phyloP scores from a whole-genome alignment of 2,888 invertebrate genomes.

The Drosophila ustulata region DNA sequence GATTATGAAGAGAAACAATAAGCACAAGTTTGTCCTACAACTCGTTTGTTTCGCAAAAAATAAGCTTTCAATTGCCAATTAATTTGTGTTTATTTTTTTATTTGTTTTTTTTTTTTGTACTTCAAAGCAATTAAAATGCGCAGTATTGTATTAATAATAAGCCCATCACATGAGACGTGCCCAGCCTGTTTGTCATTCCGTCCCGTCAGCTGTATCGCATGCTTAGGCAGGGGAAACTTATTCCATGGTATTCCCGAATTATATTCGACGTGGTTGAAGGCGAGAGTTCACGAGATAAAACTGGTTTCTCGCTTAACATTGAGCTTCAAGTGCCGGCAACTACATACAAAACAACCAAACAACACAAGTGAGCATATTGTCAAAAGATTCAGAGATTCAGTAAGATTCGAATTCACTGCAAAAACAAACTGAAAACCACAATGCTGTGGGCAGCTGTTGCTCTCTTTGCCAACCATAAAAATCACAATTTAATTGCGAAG shows the following conservation, averaged over 20 bases:
- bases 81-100: conserved; percentile 13
- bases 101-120: conserved; percentile 8
- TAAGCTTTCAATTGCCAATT: conserved; percentile 28
- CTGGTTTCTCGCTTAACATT: conserved; percentile 71
- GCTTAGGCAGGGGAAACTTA: conserved; percentile 15
- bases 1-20: neutral
- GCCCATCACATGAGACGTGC: conserved; percentile 40
- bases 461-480: conserved; percentile 49
- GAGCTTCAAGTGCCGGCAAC: conserved; percentile 55
- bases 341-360: conserved; percentile 26
- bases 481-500: conserved; percentile 48
- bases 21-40: conserved; percentile 17
- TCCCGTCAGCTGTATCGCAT: conserved; percentile 7
- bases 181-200: neutral
- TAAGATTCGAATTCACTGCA: conserved; percentile 5
- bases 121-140: conserved; percentile 34
- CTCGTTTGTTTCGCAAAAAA: conserved; percentile 3
- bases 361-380: conserved; percentile 15
- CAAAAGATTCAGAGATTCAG: conserved; percentile 40
- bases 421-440: conserved; percentile 17
- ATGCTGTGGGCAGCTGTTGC: conserved; percentile 58
- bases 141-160: conserved; percentile 42
- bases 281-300: conserved; percentile 42
- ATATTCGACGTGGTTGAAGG: conserved; percentile 36
- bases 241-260: conserved; percentile 65